Evolutionary conservation across 2,113 vertebrate genomes (phyloP), one percentile per base, ranked within the genome.

Genomic region (Malurus melanocephalus): DNA sequence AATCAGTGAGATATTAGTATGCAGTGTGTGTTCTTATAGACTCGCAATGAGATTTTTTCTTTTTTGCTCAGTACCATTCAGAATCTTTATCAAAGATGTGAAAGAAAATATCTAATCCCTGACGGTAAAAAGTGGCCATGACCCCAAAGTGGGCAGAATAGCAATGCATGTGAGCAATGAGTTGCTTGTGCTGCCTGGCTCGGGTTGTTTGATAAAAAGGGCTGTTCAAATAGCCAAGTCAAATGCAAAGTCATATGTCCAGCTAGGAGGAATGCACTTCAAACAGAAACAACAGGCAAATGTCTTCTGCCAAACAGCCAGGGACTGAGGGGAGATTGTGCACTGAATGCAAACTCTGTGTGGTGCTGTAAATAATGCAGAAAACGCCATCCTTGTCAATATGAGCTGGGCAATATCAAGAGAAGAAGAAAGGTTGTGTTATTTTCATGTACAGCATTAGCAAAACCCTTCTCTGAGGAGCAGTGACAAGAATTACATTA

Each of bases 161-260:
- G 45, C 61, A 80, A 33, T 89, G 89, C 52, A 38, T 21, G 22
- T n/a, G 67, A 68, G 32, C 49, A 77, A 80, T 4, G 28, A 48
- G 20, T 26, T 42, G 23, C 27, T 87, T 75, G 80, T 74, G 46
- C 66, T 68, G 33, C 55, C 46, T 14, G 11, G 10, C n/a, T 56
- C 0, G 2, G 26, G 16, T 32, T 61, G 48, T 61, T 90, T 79
- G 76, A 69, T 78, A 42, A 60, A 77, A 93, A 77, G 30, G 21
- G 33, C 72, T 74, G 45, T 93, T 93, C 57, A 64, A 68, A 67
- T 45, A 91, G 46, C 0, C 1, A 76, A 85, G 78, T 79, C 85
- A 92, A 94, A 93, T 60, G 85, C 89, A 45, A 89, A 94, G 87
- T 95, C 89, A 67, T 87, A 80, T 64, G 85, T 69, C 49, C 72